These are phyloP conservation scores for Caenorhabditis briggsae DNA, from an alignment of 1,140 invertebrate genomes.

Conservation along the genomic window DNA sequence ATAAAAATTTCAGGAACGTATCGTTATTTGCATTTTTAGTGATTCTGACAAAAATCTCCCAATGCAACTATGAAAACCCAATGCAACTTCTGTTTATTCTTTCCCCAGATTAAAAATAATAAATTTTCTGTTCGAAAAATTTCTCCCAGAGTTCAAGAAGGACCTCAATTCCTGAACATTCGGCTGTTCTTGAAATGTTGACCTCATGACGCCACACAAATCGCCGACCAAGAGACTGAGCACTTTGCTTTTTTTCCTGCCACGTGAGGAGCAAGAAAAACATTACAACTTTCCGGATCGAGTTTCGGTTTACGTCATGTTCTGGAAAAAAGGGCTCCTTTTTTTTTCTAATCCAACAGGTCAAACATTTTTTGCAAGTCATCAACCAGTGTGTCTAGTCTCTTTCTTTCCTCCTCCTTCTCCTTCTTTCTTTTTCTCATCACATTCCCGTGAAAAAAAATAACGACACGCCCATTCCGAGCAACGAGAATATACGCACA, in stretches of 20 bases:
- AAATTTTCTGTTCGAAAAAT: not conserved
- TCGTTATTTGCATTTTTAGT: no score
- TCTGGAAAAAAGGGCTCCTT: not conserved
- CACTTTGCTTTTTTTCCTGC: not conserved
- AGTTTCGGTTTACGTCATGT: not conserved
- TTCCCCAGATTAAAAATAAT: not conserved
- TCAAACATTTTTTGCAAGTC: constrained; percentile 12
- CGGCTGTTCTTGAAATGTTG: constrained; percentile 18
- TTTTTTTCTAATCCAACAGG: constrained; percentile 6
- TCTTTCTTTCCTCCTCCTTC: not conserved
- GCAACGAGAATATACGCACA: not conserved
- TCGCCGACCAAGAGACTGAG: not conserved
- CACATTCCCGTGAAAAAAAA: no score
- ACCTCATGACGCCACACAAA: constrained; percentile 20
- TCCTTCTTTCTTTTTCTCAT: not conserved
- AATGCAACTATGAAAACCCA: no score
- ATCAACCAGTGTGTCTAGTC: not conserved
- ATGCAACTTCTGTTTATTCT: not conserved
- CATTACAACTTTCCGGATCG: constrained; percentile 35
- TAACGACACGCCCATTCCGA: not conserved
- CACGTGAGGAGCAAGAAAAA: constrained; percentile 10
- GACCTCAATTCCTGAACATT: not conserved
- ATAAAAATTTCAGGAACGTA: no score
- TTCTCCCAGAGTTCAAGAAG: not conserved
- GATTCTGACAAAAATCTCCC: no score